Evolutionary conservation across 1,140 invertebrate species (phyloP).

Genomic region (Drosophila erecta): DNA sequence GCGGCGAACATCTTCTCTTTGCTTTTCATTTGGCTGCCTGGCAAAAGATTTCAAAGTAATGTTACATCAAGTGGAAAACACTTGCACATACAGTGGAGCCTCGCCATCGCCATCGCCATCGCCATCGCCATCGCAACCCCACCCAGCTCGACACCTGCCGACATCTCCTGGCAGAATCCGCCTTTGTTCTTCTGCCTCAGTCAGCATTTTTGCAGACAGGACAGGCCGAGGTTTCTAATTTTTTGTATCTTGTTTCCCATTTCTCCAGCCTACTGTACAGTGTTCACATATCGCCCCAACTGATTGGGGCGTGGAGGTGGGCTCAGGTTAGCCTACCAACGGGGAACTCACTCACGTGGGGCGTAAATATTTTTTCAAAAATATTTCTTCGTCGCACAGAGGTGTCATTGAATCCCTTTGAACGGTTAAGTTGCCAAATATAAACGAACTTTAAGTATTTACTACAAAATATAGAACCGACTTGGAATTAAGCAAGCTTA

Average conservation of each 20-base stretch:
- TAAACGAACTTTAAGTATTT: not conserved
- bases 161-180: slow-evolving; percentile 57
- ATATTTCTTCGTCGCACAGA: not conserved
- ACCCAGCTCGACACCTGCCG: slow-evolving; percentile 22
- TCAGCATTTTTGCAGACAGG: slow-evolving; percentile 64
- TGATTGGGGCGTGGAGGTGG: not conserved
- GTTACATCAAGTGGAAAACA: slow-evolving; percentile 83
- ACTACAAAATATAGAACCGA: too few relatives aligned
- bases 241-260: slow-evolving; percentile 7
- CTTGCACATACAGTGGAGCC: slow-evolving; percentile 61
- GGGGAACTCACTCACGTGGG: not conserved
- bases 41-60: slow-evolving; percentile 81
- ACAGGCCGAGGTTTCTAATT: slow-evolving; percentile 38
- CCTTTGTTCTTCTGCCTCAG: slow-evolving; percentile 79
- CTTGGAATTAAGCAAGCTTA: too few relatives aligned
- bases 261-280: slow-evolving; percentile 3
- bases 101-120: slow-evolving; percentile 2
- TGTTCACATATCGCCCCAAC: slow-evolving; percentile 30
- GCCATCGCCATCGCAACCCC: not conserved
- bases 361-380: not conserved
- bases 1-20: slow-evolving; percentile 72
- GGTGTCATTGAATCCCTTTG: not conserved
- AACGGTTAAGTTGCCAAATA: not conserved
- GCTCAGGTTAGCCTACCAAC: not conserved
- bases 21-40: slow-evolving; percentile 74